Evolutionary conservation across 2,797 vertebrate species (phyloP), one percentile per base, ranked within the genome.

Genomic region (Sebastes diploproa): DNA sequence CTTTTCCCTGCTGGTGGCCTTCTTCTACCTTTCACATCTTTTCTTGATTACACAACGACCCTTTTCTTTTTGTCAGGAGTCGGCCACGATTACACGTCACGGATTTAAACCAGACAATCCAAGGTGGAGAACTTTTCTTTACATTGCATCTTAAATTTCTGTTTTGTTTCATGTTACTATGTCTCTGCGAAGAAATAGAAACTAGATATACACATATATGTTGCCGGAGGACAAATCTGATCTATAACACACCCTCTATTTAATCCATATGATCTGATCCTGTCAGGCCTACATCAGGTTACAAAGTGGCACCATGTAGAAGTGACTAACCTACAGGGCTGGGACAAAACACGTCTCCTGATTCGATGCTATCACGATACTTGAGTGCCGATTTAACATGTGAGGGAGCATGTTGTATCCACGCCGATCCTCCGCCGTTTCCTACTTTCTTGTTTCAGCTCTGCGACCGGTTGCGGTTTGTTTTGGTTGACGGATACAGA

Each of bases 191-290:
- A 75, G 61, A 80, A 60, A 72, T 0, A 23, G 59, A 82, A 87
- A 82, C 27, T 23, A 36, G 72, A 77, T 23, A 25, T 22, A 14
- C 14, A 71, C 6, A 30, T 5, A 75, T 68, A 54, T 14, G 77
- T 7, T 22, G 72, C 72, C 3, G n/a, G 36, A 68, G 74, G 80
- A 70, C 64, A 65, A 81, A 72, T 77, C 34, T 30, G 34, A 71
- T 29, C 18, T 16, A 18, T 30, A 42, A 80, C 77, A 73, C 73
- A 8, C 63, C 70, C 84, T 80, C 74, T 32, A 42, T 65, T 70
- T 46, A 70, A 30, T 60, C 29, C 59, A n/a, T n/a, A 67, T 67
- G 22, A 79, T 66, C 16, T 22, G 13, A 81, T 77, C 11, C 30
- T 30, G 46, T 69, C 11, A 20, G 23, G 58, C 58, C 38, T 59